Percentiles rank a stretch among this genome's conserved stretches.
These are phyloP conservation scores for Myoxocephalus aenaeus DNA, from an alignment of 2,797 vertebrate species.

Conservation along the genomic window DNA sequence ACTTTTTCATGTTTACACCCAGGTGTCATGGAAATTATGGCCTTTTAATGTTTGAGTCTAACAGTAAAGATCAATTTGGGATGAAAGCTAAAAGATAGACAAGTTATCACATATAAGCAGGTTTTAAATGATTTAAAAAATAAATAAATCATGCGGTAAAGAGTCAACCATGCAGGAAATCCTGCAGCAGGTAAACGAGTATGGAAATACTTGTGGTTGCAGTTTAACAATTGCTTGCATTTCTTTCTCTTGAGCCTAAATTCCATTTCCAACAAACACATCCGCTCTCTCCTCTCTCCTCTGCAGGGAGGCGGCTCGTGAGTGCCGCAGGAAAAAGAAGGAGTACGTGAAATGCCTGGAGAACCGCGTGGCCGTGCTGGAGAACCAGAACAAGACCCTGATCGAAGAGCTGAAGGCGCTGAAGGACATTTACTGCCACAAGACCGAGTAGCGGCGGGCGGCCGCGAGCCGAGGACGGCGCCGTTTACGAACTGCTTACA, in stretches of 20 bases:
- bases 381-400: conserved; percentile 99
- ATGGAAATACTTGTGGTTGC: background rate
- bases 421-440: conserved; percentile 99
- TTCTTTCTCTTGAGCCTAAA: background rate
- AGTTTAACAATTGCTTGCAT: background rate
- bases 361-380: conserved; percentile 96
- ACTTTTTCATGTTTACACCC: too few species aligned
- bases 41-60: background rate
- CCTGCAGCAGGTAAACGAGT: background rate
- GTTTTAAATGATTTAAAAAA: background rate
- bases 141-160: too few species aligned
- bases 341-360: conserved; percentile 99
- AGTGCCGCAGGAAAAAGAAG: conserved; percentile 98
- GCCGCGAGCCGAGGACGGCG: conserved; percentile 71
- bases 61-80: background rate
- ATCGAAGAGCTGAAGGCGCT: conserved; percentile 99
- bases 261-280: background rate
- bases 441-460: conserved; percentile 88
- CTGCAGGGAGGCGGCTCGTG: conserved; percentile 94
- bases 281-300: conserved; percentile 3
- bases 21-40: background rate
- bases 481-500: conserved; percentile 76
- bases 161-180: background rate
- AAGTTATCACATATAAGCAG: background rate
- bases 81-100: background rate